phyloP scores from a whole-genome alignment of 2,888 invertebrate species.

The Eupithecia tripunctaria region DNA sequence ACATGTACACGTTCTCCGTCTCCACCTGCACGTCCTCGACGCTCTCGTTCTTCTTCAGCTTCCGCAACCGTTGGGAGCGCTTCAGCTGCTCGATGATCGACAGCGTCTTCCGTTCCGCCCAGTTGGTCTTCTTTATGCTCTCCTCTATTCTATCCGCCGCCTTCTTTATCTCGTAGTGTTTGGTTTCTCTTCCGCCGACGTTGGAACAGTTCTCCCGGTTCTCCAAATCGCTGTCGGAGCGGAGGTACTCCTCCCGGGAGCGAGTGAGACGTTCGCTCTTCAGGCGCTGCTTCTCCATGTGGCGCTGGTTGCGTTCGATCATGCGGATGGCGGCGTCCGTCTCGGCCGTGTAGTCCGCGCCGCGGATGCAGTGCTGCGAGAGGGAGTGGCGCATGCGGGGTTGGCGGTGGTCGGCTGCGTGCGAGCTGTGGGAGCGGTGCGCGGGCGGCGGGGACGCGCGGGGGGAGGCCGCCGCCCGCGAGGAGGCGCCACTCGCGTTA shows the following conservation, averaged over 20 bases:
- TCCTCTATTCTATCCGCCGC: conserved; percentile 76
- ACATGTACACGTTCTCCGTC: conserved; percentile 76
- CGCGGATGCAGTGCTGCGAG: conserved; percentile 79
- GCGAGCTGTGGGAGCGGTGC: conserved; percentile 76
- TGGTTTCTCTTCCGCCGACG: conserved; percentile 53
- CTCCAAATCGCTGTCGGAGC: conserved; percentile 74
- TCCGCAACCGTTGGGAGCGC: conserved; percentile 74
- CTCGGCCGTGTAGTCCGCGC: conserved; percentile 84
- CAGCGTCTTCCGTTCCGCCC: conserved; percentile 78
- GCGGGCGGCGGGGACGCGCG: conserved; percentile 61
- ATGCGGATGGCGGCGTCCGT: conserved; percentile 84
- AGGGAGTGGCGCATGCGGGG: conserved; percentile 75
- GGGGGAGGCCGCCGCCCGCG: conserved; percentile 75
- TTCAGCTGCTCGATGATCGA: conserved; percentile 80
- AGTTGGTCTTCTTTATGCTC: conserved; percentile 80
- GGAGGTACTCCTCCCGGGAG: conserved; percentile 73
- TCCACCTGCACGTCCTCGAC: conserved; percentile 79
- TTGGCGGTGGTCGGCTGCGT: conserved; percentile 71
- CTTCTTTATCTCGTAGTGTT: conserved; percentile 70
- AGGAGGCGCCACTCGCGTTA: conserved; percentile 84
- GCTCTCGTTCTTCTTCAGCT: conserved; percentile 73
- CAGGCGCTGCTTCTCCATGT: conserved; percentile 83
- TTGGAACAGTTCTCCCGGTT: conserved; percentile 60
- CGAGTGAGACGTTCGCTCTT: conserved; percentile 72
- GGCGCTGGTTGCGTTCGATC: conserved; percentile 85